A percentile compares a stretch with the other conserved stretches of the same genome.
Conservation (phyloP, 2,888 invertebrate genomes). For the Athrips mouffetella region DNA sequence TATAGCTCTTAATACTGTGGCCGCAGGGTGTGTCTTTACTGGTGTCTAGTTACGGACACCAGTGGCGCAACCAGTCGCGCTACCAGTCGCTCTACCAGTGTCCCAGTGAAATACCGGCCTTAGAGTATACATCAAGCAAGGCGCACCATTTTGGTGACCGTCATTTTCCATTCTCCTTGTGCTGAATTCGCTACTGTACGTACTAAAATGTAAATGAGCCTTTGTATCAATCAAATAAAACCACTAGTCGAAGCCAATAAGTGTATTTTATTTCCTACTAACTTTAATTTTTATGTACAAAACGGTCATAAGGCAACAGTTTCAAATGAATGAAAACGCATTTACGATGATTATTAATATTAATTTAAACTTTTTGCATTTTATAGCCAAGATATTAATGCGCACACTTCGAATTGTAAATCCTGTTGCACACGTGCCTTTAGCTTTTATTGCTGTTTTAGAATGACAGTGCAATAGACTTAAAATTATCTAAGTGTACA, state of each 20-base stretch:
- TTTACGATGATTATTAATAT: constrained; percentile 41
- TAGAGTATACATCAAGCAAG: no score
- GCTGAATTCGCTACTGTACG: neutral
- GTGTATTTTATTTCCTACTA: constrained; percentile 73
- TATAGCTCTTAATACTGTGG: no score
- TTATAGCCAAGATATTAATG: constrained; percentile 46
- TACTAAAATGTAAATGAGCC: constrained; percentile 13
- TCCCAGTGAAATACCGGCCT: no score
- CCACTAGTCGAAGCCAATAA: constrained; percentile 66
- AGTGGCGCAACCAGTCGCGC: no score
- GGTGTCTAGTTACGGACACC: no score
- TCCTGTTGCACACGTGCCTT: constrained; percentile 23
- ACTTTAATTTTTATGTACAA: constrained; percentile 74
- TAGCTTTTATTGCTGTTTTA: neutral
- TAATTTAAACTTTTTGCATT: constrained; percentile 39
- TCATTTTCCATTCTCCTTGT: neutral
- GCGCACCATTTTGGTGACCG: no score
- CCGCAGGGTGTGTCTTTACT: no score
- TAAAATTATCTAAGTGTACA: no score
- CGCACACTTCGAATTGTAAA: constrained; percentile 34
- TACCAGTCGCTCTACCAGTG: no score
- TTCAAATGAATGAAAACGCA: constrained; percentile 65
- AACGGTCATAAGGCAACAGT: constrained; percentile 76
- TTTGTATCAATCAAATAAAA: constrained; percentile 42
- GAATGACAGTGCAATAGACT: no score